Percentiles rank a stretch among this genome's conserved stretches.
phyloP scores from a whole-genome alignment of 2,113 vertebrate genomes.

The Epinephelus moara region DNA sequence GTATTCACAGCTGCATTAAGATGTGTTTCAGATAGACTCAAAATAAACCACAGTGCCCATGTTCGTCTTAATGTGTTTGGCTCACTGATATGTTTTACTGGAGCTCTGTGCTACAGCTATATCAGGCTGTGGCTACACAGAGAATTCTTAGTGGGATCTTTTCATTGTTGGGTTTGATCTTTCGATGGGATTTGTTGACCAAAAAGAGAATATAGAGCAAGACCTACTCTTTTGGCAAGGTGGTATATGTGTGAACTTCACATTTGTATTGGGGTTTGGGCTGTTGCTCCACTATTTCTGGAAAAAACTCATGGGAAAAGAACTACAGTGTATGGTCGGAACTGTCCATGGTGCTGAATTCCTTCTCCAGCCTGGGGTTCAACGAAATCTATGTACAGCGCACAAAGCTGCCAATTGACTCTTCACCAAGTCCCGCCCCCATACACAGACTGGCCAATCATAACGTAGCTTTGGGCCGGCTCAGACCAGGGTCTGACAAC shows the following conservation, averaged over 20 bases:
- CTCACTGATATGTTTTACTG: background rate
- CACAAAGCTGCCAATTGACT: background rate
- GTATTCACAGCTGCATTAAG: background rate
- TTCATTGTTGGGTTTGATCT: background rate
- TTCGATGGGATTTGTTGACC: background rate
- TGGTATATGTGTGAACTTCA: background rate
- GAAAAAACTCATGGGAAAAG: background rate
- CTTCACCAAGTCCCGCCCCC: no score
- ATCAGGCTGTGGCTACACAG: background rate
- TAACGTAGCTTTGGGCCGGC: no score
- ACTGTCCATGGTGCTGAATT: constrained; percentile 45
- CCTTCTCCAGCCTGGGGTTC: background rate
- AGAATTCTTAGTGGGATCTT: background rate
- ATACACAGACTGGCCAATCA: no score
- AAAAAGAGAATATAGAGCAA: background rate
- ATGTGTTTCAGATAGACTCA: background rate
- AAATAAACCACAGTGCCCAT: background rate
- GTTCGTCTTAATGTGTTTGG: background rate
- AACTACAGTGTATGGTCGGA: background rate
- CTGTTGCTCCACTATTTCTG: background rate
- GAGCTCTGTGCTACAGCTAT: no score
- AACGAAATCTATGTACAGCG: background rate
- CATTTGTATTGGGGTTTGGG: background rate
- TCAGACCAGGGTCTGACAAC: no score
- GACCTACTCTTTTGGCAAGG: background rate